Evolutionary conservation across 2,888 invertebrate species (phyloP), one percentile per base, ranked within the genome.

Genomic region (Eledona agricola): DNA sequence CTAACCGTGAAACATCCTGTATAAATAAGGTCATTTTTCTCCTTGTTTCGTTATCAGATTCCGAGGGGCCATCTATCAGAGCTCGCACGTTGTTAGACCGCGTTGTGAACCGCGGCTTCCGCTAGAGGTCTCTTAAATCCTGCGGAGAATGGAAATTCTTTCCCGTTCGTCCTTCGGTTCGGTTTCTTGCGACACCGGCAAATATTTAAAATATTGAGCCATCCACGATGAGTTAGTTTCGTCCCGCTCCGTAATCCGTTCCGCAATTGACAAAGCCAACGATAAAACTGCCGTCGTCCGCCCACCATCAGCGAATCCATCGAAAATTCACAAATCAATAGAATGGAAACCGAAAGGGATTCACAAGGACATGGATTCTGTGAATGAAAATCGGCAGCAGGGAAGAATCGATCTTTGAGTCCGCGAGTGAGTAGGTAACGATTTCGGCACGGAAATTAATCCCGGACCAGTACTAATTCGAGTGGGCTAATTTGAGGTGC

Each of bases 71-170:
- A n/a, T n/a, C n/a, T n/a, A n/a, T n/a, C n/a, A n/a, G n/a, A n/a
- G n/a, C n/a, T n/a, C n/a, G n/a, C n/a, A n/a, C n/a, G n/a, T n/a
- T n/a, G n/a, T n/a, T n/a, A n/a, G n/a, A n/a, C n/a, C n/a, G n/a
- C n/a, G n/a, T n/a, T n/a, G n/a, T n/a, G n/a, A n/a, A n/a, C n/a
- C n/a, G n/a, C n/a, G n/a, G n/a, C n/a, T n/a, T n/a, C n/a, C n/a
- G n/a, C n/a, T n/a, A n/a, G n/a, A n/a, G n/a, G n/a, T n/a, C n/a
- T n/a, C n/a, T n/a, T n/a, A n/a, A n/a, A 19, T 46, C 26, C 46
- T 46, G 46, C 46, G 23, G 35, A 46, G 12, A 46, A 46, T n/a
- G n/a, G n/a, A n/a, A n/a, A n/a, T n/a, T 34, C 19, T 26, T 13
- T 22, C 3, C 17, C 25, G 34, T 46, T 35, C 34, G 34, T 46